Evolutionary conservation across 23 tunicate genomes (phyloP), one percentile per base, ranked within the genome.

Genomic region (Ciona savignyi): DNA sequence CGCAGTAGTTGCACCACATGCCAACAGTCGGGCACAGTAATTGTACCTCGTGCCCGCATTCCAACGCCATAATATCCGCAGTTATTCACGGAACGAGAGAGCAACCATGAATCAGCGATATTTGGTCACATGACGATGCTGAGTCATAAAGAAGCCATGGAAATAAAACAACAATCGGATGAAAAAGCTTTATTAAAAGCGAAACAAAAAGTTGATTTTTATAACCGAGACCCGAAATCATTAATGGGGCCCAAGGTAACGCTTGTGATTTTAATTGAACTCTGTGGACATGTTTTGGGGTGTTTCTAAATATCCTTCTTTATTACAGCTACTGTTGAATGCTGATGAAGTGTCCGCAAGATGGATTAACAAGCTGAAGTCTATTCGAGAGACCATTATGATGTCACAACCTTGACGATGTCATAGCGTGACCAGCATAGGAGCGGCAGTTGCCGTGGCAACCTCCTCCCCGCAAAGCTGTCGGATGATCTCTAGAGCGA

Each of bases 31-130:
- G n/a, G n/a, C n/a, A n/a, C n/a, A n/a, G n/a, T n/a, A n/a, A n/a
- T n/a, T n/a, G n/a, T n/a, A n/a, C n/a, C n/a, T n/a, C 20, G 9
- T 9, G 24, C 26, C 69, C 20, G 21, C 24, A 15, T 22, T 19
- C 25, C 69, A n/a, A 65, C 20, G 24, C 6, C 15, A 29, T 27
- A n/a, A 2, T 26, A 32, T 30, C 27, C 31, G 4, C 62, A 85
- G 84, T 68, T 67, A 34, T 74, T 70, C 27, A 81, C 34, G 23
- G 83, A 81, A 33, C 83, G 84, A 27, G 97, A 91, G 63, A 83
- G 72, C 68, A 62, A 77, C 62, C 97, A 91, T 71, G 92, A 91
- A 60, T 49, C 70, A 51, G 97, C 97, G 66, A 91, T 91, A 80
- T 91, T 91, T 62, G 91, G 91, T 68, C 85, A 91, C 35, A 35